Conservation (phyloP, 2,797 vertebrate genomes). For the Apogon talboti region DNA sequence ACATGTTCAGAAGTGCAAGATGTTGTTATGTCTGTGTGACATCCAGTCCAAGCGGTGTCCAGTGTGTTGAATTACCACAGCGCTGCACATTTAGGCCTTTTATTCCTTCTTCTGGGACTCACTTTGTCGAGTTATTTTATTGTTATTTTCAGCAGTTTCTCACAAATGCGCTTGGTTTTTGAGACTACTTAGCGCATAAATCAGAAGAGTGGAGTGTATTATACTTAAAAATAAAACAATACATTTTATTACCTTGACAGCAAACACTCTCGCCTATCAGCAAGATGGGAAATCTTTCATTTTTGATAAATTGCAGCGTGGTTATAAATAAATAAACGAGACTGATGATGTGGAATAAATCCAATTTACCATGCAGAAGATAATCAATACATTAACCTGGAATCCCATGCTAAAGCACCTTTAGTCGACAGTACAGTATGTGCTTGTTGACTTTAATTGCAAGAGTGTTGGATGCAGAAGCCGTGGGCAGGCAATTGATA, state of each 20-base stretch:
- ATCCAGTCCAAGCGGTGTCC: constrained; percentile 40
- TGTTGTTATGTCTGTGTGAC: constrained; percentile 62
- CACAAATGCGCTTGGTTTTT: constrained; percentile 28
- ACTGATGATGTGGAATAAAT: constrained; percentile 82
- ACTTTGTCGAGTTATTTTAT: neutral
- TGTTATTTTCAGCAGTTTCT: neutral
- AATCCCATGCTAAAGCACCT: constrained; percentile 80
- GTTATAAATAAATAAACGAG: constrained; percentile 82
- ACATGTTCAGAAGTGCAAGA: constrained; percentile 65
- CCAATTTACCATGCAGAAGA: constrained; percentile 78
- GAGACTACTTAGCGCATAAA: constrained; percentile 25
- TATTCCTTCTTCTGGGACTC: constrained; percentile 17
- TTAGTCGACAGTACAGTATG: constrained; percentile 76
- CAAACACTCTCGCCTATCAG: constrained; percentile 53
- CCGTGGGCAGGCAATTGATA: constrained; percentile 85
- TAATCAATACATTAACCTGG: constrained; percentile 85
- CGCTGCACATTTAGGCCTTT: constrained; percentile 39
- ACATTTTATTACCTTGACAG: constrained; percentile 55
- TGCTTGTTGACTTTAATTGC: constrained; percentile 85
- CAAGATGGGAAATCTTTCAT: constrained; percentile 63
- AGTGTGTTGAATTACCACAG: constrained; percentile 29
- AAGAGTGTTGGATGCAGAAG: constrained; percentile 70
- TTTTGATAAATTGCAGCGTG: constrained; percentile 68
- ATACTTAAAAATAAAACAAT: constrained; percentile 40
- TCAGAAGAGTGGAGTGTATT: constrained; percentile 37